These are phyloP conservation scores for Prunella himalayana DNA, from an alignment of 2,113 vertebrate genomes.

Conservation along the genomic window DNA sequence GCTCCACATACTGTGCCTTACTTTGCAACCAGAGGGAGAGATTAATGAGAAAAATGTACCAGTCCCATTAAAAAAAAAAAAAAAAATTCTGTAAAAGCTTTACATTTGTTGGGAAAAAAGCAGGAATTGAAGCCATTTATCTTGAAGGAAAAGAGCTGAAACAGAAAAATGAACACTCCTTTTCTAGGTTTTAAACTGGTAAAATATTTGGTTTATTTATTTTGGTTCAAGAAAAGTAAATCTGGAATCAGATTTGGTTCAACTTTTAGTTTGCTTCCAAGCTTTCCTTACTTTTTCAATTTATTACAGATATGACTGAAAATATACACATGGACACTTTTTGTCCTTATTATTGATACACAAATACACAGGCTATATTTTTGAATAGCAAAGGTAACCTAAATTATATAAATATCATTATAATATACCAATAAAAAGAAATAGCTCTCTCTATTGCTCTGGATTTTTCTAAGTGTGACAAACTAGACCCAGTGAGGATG, in stretches of 20 bases:
- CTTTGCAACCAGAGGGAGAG: background rate
- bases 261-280: background rate
- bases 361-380: background rate
- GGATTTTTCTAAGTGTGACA: background rate
- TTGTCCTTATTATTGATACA: background rate
- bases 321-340: background rate
- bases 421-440: too few species aligned
- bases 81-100: background rate
- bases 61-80: background rate
- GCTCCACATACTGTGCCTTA: background rate
- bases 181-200: background rate
- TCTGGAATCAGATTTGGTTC: background rate
- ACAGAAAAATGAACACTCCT: background rate
- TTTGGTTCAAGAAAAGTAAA: background rate
- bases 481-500: background rate
- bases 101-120: background rate
- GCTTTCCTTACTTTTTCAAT: background rate
- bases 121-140: background rate
- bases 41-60: background rate
- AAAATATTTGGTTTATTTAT: fast-evolving
- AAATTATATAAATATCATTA: background rate
- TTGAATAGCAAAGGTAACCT: background rate
- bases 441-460: background rate
- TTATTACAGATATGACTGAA: background rate
- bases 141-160: background rate